These are phyloP conservation scores for Idaea dimidiata DNA, from an alignment of 2,888 invertebrate species.

Conservation along the genomic window DNA sequence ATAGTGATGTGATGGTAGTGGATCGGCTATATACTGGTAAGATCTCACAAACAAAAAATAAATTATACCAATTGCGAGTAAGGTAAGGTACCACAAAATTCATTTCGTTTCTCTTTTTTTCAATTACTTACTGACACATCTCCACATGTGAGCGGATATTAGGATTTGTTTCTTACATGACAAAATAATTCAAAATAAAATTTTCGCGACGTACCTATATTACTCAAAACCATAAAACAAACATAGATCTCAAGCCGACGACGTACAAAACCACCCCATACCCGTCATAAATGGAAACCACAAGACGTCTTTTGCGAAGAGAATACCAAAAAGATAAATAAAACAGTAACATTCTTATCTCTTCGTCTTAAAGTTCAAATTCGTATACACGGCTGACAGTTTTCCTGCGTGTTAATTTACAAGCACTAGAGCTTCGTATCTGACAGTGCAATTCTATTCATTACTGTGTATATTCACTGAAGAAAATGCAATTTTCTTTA, in stretches of 20 bases:
- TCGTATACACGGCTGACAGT: background rate
- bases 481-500: constrained; percentile 62
- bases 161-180: constrained; percentile 4
- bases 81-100: too few species aligned
- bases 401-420: constrained; percentile 45
- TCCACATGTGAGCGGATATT: background rate
- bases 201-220: background rate
- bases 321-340: background rate
- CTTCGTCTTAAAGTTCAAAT: background rate
- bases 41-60: too few species aligned
- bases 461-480: constrained; percentile 54
- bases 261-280: background rate
- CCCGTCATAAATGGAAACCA: constrained; percentile 36
- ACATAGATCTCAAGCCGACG: background rate
- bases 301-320: constrained; percentile 9
- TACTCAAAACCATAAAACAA: background rate
- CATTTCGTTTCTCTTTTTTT: too few species aligned
- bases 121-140: too few species aligned
- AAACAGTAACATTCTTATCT: background rate
- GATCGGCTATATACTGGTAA: too few species aligned
- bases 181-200: constrained; percentile 10
- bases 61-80: too few species aligned
- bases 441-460: constrained; percentile 52
- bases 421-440: constrained; percentile 42
- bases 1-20: too few species aligned